phyloP scores from a whole-genome alignment of 1,140 invertebrate species.

The Drosophila guanche region DNA sequence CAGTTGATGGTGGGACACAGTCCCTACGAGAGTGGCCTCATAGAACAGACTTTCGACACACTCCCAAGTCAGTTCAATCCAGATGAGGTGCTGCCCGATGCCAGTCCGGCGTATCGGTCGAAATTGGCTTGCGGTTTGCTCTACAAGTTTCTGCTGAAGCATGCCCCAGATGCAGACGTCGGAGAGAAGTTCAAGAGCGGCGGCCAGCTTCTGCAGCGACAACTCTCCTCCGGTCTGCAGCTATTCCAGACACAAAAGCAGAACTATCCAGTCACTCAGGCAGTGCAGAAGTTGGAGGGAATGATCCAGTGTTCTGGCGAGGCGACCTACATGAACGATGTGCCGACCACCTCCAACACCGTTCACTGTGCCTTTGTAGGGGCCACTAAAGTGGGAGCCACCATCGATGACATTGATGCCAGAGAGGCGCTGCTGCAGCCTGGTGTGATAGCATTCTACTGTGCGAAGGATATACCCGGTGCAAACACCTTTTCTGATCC shows the following conservation, averaged over 20 bases:
- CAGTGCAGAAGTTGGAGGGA: slow-evolving; percentile 90
- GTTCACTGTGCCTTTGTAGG: slow-evolving; percentile 88
- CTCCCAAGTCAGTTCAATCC: slow-evolving; percentile 87
- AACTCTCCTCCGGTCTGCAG: slow-evolving; percentile 89
- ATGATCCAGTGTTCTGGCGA: slow-evolving; percentile 90
- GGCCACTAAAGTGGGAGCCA: slow-evolving; percentile 85
- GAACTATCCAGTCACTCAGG: slow-evolving; percentile 91
- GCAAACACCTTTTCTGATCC: slow-evolving; percentile 85
- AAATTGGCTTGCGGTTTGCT: slow-evolving; percentile 87
- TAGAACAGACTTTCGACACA: slow-evolving; percentile 86
- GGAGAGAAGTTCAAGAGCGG: slow-evolving; percentile 84
- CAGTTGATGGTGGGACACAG: slow-evolving; percentile 85
- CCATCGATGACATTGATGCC: slow-evolving; percentile 86
- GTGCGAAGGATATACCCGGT: slow-evolving; percentile 91
- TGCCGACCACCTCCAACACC: slow-evolving; percentile 85
- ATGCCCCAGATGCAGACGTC: slow-evolving; percentile 83
- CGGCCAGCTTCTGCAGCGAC: slow-evolving; percentile 86
- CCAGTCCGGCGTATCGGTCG: slow-evolving; percentile 87
- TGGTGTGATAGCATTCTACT: slow-evolving; percentile 89
- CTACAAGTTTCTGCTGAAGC: slow-evolving; percentile 88
- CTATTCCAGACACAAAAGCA: slow-evolving; percentile 88
- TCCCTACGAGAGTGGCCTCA: slow-evolving; percentile 82
- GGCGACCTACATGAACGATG: slow-evolving; percentile 88
- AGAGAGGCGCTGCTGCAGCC: slow-evolving; percentile 86
- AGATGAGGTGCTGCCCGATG: slow-evolving; percentile 86